Percentiles rank a stretch among this genome's conserved stretches.
phyloP scores from a whole-genome alignment of 2,888 invertebrate species.

The Calameuta filiformis region DNA sequence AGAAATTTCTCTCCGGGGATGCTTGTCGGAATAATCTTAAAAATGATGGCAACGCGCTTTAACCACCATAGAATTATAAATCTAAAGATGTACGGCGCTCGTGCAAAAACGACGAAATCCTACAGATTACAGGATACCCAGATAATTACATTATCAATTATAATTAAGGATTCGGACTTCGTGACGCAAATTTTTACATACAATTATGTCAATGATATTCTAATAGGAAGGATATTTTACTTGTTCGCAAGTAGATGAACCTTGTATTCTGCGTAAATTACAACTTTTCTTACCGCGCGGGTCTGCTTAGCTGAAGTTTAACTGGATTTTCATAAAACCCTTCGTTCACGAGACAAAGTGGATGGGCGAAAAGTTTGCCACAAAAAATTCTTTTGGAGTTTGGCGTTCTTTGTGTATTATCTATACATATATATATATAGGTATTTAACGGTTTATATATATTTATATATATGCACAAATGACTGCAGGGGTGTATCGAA shows the following conservation, averaged over 20 bases:
- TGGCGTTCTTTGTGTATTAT: no score
- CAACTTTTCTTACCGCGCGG: background rate
- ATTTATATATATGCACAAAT: background rate
- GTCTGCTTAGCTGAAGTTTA: slow-evolving; percentile 5
- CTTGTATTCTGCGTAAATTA: background rate
- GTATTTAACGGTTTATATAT: no score
- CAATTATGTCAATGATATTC: background rate
- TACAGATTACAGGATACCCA: no score
- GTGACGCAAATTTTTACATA: background rate
- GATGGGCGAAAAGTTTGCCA: background rate
- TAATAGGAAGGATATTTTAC: background rate
- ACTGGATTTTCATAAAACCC: slow-evolving; percentile 2
- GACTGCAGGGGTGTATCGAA: background rate
- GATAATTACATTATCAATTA: background rate
- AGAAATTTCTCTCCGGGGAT: no score
- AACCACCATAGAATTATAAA: no score
- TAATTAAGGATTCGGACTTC: background rate
- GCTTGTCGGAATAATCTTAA: no score
- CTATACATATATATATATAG: background rate
- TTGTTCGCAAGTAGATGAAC: background rate
- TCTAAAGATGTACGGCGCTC: no score
- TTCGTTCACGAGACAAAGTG: background rate
- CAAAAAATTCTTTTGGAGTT: background rate
- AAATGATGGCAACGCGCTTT: no score
- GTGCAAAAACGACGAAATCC: no score